A percentile compares a stretch with the other conserved stretches of the same genome.
Evolutionary conservation across 2,113 vertebrate genomes (phyloP).

Genomic region (Amphiprion ocellaris): DNA sequence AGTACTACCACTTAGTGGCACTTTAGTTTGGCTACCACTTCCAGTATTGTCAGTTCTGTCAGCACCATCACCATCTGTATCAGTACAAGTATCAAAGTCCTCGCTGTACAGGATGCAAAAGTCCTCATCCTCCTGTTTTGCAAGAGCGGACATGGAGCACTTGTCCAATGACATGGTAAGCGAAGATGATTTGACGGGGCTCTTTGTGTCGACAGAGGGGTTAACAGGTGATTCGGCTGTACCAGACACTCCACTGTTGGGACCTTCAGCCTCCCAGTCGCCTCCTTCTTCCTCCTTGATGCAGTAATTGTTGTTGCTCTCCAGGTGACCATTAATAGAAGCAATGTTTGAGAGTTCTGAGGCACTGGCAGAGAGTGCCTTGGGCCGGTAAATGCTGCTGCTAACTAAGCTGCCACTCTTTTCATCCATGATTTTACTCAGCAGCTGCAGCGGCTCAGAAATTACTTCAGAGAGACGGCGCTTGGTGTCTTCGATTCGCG

Average conservation of each 20-base stretch:
- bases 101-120: conserved; percentile 93
- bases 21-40: conserved; percentile 63
- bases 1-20: conserved; percentile 68
- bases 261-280: conserved; percentile 87
- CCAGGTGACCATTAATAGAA: conserved; percentile 88
- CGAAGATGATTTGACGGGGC: conserved; percentile 58
- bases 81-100: conserved; percentile 88
- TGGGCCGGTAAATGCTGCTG: conserved; percentile 87
- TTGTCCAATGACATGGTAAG: conserved; percentile 85
- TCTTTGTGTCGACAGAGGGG: conserved; percentile 67
- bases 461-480: conserved; percentile 96
- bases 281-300: conserved; percentile 94
- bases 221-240: conserved; percentile 54
- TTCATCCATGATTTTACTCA: conserved; percentile 98
- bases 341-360: conserved; percentile 91
- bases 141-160: conserved; percentile 92
- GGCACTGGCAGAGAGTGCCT: conserved; percentile 94
- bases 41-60: conserved; percentile 52
- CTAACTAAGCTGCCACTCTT: conserved; percentile 86
- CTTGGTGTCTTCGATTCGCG: conserved; percentile 96
- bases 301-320: conserved; percentile 96
- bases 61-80: conserved; percentile 81
- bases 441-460: conserved; percentile 93
- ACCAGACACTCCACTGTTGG: conserved; percentile 57
- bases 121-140: conserved; percentile 94